Evolutionary conservation across 35 echinoderm and acorn worm genomes (phyloP), one percentile per base, ranked within the genome.

Genomic region (Hemicentrotus pulcherrimus): DNA sequence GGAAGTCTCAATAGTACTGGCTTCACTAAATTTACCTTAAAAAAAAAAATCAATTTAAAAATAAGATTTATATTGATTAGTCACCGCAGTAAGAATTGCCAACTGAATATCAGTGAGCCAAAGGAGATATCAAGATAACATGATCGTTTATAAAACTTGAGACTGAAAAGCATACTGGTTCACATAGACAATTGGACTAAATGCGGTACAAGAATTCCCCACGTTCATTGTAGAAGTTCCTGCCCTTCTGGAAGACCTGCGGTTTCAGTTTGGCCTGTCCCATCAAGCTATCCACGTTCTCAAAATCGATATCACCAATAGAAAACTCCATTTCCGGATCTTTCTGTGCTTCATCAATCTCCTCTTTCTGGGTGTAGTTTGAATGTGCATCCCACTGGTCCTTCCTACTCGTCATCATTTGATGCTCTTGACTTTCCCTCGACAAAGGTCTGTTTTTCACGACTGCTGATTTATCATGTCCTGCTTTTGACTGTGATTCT

Each of bases 221-320:
- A 94, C 97, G 88, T 94, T 96, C 94, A 94, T 98, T 96, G 95
- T 94, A 98, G 86, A 97, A 98, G 32, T 98, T 96, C 92, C 94
- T 97, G 32, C 97, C 97, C 41, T 89, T 98, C 86, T 96, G 86
- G 15, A 97, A 59, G 24, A 98, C 87, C 86, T 97, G 88, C 28
- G 96, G 92, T 14, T 61, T 28, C 41, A 46, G 47, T 31, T 55
- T 61, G 8, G 86, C 95, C 24, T 94, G 59, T 11, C 91, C 87
- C 47, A 94, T 87, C 47, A 92, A 85, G 32, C 30, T 94, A 86
- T 96, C 92, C 9, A 94, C 58, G 31, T 94, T 94, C 31, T 94
- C 94, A 91, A 91, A 61, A 31, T 98, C 94, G 92, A 95, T 91
- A 11, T 96, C 95, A 32, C 92, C 88, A 55, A 95, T 94, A 8